phyloP scores from a whole-genome alignment of 2,888 invertebrate genomes.

The Thereva unica region DNA sequence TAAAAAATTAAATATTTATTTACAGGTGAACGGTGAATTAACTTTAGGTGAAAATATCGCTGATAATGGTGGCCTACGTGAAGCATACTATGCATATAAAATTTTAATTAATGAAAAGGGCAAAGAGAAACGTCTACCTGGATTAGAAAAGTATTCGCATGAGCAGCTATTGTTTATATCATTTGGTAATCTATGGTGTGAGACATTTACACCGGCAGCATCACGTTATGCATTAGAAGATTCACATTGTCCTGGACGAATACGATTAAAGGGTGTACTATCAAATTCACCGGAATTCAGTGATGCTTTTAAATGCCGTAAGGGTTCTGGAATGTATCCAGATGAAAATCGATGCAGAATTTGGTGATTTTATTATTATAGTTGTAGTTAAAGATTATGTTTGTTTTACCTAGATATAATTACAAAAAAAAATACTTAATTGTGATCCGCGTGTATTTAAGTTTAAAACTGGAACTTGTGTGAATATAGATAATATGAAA shows the following conservation, averaged over 20 bases:
- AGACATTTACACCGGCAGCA: constrained; percentile 68
- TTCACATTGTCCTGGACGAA: constrained; percentile 73
- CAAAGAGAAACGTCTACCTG: constrained; percentile 69
- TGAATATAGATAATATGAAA: no score
- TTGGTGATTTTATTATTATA: constrained; percentile 54
- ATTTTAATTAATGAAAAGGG: constrained; percentile 64
- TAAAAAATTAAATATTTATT: constrained; percentile 26
- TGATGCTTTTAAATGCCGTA: constrained; percentile 64
- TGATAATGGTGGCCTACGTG: constrained; percentile 79
- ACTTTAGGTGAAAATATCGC: constrained; percentile 84
- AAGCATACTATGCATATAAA: constrained; percentile 71
- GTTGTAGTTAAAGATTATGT: constrained; percentile 13
- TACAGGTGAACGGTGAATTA: constrained; percentile 73
- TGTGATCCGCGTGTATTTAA: no score
- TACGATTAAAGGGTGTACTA: constrained; percentile 70
- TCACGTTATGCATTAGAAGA: constrained; percentile 69
- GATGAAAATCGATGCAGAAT: constrained; percentile 59
- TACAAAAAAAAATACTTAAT: background rate
- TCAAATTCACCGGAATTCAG: constrained; percentile 77
- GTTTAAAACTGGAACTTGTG: no score
- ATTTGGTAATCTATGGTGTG: constrained; percentile 87
- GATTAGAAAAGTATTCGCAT: constrained; percentile 70
- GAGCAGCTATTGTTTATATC: constrained; percentile 81
- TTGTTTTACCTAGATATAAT: constrained; percentile 13
- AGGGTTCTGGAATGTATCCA: constrained; percentile 63